Percentiles rank a stretch among this genome's conserved stretches.
Conservation (phyloP, 2,888 invertebrate genomes). For the Lathronympha strigana region DNA sequence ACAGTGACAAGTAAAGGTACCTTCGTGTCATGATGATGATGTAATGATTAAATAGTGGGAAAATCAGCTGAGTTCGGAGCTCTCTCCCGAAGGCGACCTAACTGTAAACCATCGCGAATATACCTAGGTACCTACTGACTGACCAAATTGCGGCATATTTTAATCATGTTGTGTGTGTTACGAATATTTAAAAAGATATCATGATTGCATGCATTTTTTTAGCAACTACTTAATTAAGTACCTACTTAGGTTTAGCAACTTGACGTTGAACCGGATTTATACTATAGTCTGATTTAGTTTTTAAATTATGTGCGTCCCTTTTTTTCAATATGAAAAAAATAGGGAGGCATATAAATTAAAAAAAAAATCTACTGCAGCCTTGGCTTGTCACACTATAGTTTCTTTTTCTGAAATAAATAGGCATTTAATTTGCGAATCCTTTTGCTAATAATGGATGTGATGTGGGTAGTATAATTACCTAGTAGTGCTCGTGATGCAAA, state of each 20-base stretch:
- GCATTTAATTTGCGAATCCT: neutral
- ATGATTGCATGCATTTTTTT: too few species aligned
- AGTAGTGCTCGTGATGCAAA: neutral
- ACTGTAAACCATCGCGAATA: constrained; percentile 10
- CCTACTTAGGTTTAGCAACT: too few species aligned
- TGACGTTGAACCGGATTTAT: neutral
- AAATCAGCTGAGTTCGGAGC: constrained; percentile 15
- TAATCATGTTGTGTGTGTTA: neutral
- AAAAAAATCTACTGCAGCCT: too few species aligned
- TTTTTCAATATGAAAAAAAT: too few species aligned
- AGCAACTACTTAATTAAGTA: too few species aligned
- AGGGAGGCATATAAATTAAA: too few species aligned
- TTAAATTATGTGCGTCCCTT: too few species aligned
- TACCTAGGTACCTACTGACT: neutral
- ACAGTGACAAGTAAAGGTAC: neutral
- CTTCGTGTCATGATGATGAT: neutral
- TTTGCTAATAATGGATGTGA: too few species aligned
- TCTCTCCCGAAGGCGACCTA: constrained; percentile 9
- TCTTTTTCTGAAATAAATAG: too few species aligned
- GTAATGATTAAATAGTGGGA: constrained; percentile 6
- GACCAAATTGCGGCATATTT: neutral
- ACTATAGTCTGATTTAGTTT: too few species aligned
- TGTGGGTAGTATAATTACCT: neutral
- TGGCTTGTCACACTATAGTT: too few species aligned
- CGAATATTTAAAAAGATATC: too few species aligned